These are phyloP conservation scores for Eurystomus gularis DNA, from an alignment of 2,113 vertebrate species.

Conservation along the genomic window DNA sequence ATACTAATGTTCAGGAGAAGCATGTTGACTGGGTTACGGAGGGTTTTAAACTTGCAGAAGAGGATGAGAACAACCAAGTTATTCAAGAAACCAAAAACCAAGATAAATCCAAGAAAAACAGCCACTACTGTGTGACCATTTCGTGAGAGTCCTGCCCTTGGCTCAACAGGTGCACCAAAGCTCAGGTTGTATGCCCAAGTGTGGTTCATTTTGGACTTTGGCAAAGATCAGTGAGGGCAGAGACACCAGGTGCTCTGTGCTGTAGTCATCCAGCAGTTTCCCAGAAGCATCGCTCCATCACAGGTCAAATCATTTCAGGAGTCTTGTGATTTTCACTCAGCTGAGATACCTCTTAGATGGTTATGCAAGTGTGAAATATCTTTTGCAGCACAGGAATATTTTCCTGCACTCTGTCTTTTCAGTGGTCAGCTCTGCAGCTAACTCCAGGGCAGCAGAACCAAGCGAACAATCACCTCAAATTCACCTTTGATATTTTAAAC, in stretches of 20 bases:
- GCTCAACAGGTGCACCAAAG: conserved; percentile 33
- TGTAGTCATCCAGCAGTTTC: background rate
- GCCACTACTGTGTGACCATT: conserved; percentile 81
- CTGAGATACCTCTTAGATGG: background rate
- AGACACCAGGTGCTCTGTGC: background rate
- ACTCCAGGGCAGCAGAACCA: background rate
- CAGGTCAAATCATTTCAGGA: background rate
- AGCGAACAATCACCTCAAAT: background rate
- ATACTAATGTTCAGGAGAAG: conserved; percentile 88
- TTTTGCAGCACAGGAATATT: background rate
- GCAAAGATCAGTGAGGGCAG: background rate
- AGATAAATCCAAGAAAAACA: conserved; percentile 86
- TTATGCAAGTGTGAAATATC: background rate
- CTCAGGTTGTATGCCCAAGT: conserved; percentile 53
- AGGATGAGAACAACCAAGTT: conserved; percentile 85
- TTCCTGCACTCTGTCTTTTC: background rate
- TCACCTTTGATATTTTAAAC: background rate
- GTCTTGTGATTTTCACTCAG: background rate
- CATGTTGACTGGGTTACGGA: conserved; percentile 89
- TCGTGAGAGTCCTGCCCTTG: conserved; percentile 69
- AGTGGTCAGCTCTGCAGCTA: background rate
- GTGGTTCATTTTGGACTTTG: conserved; percentile 25
- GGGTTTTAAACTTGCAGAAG: conserved; percentile 87
- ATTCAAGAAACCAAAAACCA: conserved; percentile 86
- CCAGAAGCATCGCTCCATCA: background rate